Evolutionary conservation across 2,113 vertebrate species (phyloP).

Genomic region (Fukomys damarensis): DNA sequence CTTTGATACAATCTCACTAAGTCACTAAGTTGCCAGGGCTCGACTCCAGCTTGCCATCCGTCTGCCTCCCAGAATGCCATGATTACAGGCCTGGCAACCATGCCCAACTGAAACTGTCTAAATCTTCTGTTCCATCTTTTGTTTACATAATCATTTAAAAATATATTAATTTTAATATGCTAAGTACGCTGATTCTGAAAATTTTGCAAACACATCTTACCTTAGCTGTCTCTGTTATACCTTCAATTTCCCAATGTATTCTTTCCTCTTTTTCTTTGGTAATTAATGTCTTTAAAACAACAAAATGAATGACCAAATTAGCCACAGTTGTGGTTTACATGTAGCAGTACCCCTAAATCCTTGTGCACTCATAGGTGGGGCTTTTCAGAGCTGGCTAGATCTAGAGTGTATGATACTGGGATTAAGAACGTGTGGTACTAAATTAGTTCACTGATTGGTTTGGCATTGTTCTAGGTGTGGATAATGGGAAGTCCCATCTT

Average conservation of each 20-base stretch:
- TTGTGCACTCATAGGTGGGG: not conserved
- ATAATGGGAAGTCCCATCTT: not conserved
- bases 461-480: not conserved
- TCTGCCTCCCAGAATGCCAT: not conserved
- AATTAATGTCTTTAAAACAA: not conserved
- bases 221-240: not conserved
- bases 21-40: not conserved
- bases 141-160: not conserved
- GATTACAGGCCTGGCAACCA: not conserved
- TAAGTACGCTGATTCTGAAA: slow-evolving; percentile 21
- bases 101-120: not conserved
- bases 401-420: not conserved
- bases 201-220: not conserved
- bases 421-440: not conserved
- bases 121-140: not conserved
- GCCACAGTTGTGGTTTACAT: not conserved
- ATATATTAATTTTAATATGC: slow-evolving; percentile 1
- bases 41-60: not conserved
- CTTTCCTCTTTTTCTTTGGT: slow-evolving; percentile 2
- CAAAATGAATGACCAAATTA: slow-evolving; percentile 15
- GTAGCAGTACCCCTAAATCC: not conserved
- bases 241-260: not conserved
- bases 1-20: not conserved
- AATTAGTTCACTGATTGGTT: not conserved
- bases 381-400: not conserved